Percentiles rank a stretch among this genome's conserved stretches.
These are phyloP conservation scores for Anoplopoma fimbria DNA, from an alignment of 2,113 vertebrate species.

Conservation along the genomic window DNA sequence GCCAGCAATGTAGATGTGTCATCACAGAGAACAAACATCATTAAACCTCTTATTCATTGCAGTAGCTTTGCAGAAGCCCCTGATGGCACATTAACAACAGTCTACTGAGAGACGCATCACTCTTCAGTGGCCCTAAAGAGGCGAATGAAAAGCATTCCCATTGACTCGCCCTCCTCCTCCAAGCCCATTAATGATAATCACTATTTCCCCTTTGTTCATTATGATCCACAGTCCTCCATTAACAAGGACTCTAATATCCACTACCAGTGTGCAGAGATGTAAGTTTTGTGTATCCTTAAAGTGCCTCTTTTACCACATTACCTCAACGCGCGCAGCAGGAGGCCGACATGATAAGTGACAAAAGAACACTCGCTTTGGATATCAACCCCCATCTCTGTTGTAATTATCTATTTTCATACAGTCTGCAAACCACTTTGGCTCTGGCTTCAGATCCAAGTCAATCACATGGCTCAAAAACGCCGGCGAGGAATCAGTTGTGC, in stretches of 20 bases:
- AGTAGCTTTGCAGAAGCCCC: constrained; percentile 63
- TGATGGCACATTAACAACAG: constrained; percentile 74
- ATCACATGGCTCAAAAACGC: constrained; percentile 34
- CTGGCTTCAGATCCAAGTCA: constrained; percentile 50
- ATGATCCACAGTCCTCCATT: constrained; percentile 69
- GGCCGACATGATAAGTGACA: constrained; percentile 50
- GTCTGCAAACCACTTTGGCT: constrained; percentile 39
- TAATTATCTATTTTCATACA: constrained; percentile 53
- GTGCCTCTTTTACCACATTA: constrained; percentile 29
- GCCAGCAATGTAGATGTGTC: constrained; percentile 63
- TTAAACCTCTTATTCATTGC: constrained; percentile 76
- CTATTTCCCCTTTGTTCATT: constrained; percentile 77
- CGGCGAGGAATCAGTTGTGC: background rate
- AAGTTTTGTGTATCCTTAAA: constrained; percentile 35
- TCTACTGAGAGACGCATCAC: constrained; percentile 69
- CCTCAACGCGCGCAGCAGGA: constrained; percentile 53
- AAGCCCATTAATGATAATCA: constrained; percentile 78
- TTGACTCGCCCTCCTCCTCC: constrained; percentile 58
- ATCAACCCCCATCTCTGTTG: constrained; percentile 49
- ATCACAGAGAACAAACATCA: constrained; percentile 73
- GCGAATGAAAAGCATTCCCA: constrained; percentile 62
- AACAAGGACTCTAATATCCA: constrained; percentile 58
- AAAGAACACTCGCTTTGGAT: constrained; percentile 44
- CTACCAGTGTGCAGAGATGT: constrained; percentile 23
- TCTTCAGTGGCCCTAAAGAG: constrained; percentile 71